phyloP scores from a whole-genome alignment of 2,888 invertebrate species.

The Psylliodes chrysocephalus region DNA sequence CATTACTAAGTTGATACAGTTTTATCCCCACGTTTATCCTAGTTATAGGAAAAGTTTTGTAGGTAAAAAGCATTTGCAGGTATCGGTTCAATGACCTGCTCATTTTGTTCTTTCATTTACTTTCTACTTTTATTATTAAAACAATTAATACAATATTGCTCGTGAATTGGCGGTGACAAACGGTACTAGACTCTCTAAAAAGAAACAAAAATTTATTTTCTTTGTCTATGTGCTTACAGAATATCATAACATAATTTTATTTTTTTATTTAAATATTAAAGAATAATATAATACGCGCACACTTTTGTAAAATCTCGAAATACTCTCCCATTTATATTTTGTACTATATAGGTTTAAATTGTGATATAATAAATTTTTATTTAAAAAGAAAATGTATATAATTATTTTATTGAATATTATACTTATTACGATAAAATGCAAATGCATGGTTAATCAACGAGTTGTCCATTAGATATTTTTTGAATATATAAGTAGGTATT shows the following conservation, averaged over 20 bases:
- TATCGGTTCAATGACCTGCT: too few species aligned
- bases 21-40: too few species aligned
- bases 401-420: slow-evolving; percentile 11
- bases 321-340: slow-evolving; percentile 24
- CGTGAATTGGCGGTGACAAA: too few species aligned
- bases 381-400: slow-evolving; percentile 24
- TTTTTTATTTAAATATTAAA: slow-evolving; percentile 6
- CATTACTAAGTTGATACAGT: too few species aligned
- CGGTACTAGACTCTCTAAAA: too few species aligned
- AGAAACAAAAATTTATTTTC: too few species aligned
- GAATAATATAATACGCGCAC: slow-evolving; percentile 1
- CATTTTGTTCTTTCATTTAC: too few species aligned
- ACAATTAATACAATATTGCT: too few species aligned
- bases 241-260: slow-evolving; percentile 9
- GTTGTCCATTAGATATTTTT: background rate
- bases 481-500: too few species aligned
- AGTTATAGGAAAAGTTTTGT: too few species aligned
- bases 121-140: too few species aligned
- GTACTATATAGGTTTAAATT: slow-evolving; percentile 41
- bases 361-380: slow-evolving; percentile 42
- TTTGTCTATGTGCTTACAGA: background rate
- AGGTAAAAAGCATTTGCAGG: too few species aligned
- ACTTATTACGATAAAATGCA: background rate
- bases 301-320: slow-evolving; percentile 7
- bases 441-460: background rate